Conservation (phyloP, 2,797 vertebrate genomes). For the Alfaro cultratus region DNA sequence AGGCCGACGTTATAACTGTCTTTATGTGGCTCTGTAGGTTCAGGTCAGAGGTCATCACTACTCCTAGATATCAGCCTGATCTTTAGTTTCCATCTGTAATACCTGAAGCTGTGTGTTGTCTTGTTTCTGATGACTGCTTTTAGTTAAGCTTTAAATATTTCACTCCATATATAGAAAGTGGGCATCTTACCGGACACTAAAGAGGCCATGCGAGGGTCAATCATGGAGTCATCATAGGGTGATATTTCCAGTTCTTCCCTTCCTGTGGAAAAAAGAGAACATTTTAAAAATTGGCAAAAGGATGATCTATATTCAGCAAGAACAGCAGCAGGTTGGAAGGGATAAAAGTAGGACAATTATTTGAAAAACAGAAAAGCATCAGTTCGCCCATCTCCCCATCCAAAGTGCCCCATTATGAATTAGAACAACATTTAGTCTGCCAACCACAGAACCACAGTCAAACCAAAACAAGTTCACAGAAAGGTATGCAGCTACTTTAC, state of each 20-base stretch:
- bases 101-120: not conserved
- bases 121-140: not conserved
- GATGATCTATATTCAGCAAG: not conserved
- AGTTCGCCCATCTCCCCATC: not conserved
- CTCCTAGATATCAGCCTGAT: not conserved
- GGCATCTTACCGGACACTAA: conserved; percentile 72
- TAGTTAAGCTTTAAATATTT: not conserved
- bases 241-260: conserved; percentile 88
- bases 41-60: too few relatives aligned
- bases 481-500: not conserved
- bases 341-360: not conserved
- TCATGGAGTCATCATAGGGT: conserved; percentile 88
- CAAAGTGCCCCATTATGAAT: not conserved
- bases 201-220: conserved; percentile 85
- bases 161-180: not conserved
- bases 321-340: not conserved
- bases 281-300: conserved; percentile 23
- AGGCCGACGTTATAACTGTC: too few relatives aligned
- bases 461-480: not conserved
- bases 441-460: not conserved
- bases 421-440: not conserved
- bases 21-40: too few relatives aligned
- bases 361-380: not conserved
- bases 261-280: conserved; percentile 68
- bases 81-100: not conserved